Evolutionary conservation across 2,113 vertebrate species (phyloP).

Genomic region (Chionomys nivalis): DNA sequence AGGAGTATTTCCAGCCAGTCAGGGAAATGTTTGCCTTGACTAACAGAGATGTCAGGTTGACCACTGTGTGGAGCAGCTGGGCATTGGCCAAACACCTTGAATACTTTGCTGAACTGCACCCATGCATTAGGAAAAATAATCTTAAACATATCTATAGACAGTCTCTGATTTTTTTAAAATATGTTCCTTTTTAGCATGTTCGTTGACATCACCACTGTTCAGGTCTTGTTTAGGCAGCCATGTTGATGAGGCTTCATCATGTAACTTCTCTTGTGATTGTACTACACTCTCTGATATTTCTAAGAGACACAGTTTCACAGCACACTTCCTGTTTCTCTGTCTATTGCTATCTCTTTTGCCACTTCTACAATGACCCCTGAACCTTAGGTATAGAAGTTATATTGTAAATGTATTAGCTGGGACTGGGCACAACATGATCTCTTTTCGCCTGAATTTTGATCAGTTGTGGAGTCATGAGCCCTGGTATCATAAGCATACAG

Average conservation of each 20-base stretch:
- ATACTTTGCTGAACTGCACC: not conserved
- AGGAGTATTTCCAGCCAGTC: not conserved
- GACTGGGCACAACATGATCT: no score
- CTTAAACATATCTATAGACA: not conserved
- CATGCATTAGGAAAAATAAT: not conserved
- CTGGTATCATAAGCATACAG: not conserved
- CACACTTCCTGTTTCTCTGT: not conserved
- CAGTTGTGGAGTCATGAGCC: not conserved
- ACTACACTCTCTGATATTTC: not conserved
- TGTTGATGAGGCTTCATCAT: not conserved
- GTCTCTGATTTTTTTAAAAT: not conserved
- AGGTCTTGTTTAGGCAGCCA: not conserved
- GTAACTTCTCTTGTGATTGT: not conserved
- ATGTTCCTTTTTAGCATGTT: not conserved
- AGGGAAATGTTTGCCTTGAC: not conserved
- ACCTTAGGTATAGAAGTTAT: not conserved
- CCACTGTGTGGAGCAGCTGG: not conserved
- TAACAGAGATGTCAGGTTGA: not conserved
- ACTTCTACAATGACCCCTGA: not conserved
- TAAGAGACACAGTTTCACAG: not conserved
- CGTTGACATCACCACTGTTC: not conserved
- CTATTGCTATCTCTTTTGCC: not conserved
- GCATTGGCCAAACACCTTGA: not conserved
- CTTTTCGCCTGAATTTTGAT: not conserved
- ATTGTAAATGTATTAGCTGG: no score